phyloP scores from a whole-genome alignment of 2,113 vertebrate species.

The Pelvicachromis taeniatus region DNA sequence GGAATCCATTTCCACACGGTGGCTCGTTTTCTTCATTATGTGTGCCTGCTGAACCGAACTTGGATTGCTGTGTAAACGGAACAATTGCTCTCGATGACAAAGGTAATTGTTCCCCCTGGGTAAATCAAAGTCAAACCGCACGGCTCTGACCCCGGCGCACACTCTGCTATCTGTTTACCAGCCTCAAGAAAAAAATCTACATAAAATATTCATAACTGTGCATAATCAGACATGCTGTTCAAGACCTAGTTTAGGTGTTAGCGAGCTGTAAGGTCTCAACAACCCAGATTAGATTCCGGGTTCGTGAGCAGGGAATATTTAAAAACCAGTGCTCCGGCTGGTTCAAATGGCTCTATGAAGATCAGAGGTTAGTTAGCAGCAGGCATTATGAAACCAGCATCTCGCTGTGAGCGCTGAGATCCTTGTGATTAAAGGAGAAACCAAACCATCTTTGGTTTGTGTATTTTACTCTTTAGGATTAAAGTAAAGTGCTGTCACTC shows the following conservation, averaged over 20 bases:
- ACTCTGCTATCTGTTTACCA: slow-evolving; percentile 19
- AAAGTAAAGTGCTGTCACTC: background rate
- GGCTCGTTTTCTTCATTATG: slow-evolving; percentile 5
- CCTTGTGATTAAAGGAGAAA: background rate
- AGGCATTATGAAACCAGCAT: background rate
- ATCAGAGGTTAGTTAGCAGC: background rate
- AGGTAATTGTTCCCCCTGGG: slow-evolving; percentile 18
- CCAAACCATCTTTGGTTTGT: background rate
- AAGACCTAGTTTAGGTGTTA: slow-evolving; percentile 38
- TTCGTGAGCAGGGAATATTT: background rate
- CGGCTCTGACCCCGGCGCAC: background rate
- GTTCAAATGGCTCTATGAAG: background rate
- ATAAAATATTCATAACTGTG: slow-evolving; percentile 39
- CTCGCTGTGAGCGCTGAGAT: background rate
- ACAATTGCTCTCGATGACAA: slow-evolving; percentile 7
- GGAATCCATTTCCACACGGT: background rate
- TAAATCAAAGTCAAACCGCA: background rate
- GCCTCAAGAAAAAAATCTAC: background rate
- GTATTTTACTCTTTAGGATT: background rate
- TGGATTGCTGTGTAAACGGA: slow-evolving; percentile 1
- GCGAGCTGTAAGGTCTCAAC: background rate
- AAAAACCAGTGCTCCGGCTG: background rate
- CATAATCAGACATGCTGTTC: slow-evolving; percentile 39
- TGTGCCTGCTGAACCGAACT: background rate
- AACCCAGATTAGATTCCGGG: background rate